Conservation (phyloP, 2,113 vertebrate species). For the Phoxinus phoxinus region DNA sequence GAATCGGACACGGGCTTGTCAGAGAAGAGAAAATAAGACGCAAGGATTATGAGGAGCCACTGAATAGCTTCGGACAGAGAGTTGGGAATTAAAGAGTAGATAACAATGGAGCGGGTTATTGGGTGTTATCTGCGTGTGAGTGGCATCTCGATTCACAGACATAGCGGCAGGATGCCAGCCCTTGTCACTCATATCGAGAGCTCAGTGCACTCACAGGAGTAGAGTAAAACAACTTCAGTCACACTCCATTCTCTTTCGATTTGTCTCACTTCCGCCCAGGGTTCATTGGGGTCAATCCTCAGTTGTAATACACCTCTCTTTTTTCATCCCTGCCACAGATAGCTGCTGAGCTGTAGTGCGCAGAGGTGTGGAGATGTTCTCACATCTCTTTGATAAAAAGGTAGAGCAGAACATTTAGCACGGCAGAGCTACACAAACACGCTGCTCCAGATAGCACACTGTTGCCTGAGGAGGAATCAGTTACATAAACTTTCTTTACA, state of each 20-base stretch:
- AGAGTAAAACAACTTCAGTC: constrained; percentile 39
- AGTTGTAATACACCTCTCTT: constrained; percentile 32
- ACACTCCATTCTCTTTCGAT: constrained; percentile 37
- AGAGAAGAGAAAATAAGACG: constrained; percentile 56
- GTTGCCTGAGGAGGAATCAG: constrained; percentile 16
- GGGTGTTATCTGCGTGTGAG: constrained; percentile 60
- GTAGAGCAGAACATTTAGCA: constrained; percentile 28
- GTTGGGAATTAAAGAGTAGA: constrained; percentile 64
- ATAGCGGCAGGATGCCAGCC: constrained; percentile 44
- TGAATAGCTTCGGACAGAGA: constrained; percentile 59
- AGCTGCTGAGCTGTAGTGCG: background rate
- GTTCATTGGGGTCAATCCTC: constrained; percentile 29
- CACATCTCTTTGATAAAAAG: constrained; percentile 18
- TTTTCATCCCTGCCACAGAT: constrained; percentile 24
- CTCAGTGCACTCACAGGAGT: constrained; percentile 23
- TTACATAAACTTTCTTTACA: background rate
- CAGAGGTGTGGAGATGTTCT: constrained; percentile 35
- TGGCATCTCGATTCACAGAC: constrained; percentile 57
- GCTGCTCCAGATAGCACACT: background rate
- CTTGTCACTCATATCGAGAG: constrained; percentile 50
- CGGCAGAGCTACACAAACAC: background rate
- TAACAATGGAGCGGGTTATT: constrained; percentile 65
- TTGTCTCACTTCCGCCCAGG: constrained; percentile 33
- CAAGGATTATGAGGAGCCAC: constrained; percentile 59
- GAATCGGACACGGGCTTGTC: constrained; percentile 54